Evolutionary conservation across 2,113 vertebrate species (phyloP).

Genomic region (Eclectus roratus): DNA sequence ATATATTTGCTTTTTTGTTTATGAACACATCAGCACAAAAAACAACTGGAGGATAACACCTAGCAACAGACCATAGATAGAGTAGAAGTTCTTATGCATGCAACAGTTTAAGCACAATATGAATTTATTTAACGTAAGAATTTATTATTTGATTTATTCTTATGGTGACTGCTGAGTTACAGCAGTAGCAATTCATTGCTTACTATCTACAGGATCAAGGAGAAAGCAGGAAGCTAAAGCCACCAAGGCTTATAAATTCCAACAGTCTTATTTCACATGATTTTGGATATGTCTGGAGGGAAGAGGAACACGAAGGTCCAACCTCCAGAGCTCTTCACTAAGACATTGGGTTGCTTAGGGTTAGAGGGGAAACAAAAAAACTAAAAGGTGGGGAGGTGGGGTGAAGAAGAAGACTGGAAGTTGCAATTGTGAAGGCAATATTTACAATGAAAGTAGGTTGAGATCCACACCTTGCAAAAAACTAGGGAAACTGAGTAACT

Average conservation of each 20-base stretch:
- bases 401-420: neutral
- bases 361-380: neutral
- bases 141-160: neutral
- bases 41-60: neutral
- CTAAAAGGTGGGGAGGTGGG: rapidly evolving
- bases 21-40: neutral
- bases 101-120: neutral
- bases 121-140: neutral
- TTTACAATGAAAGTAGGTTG: neutral
- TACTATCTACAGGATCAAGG: neutral
- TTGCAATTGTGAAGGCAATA: neutral
- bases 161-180: neutral
- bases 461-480: neutral
- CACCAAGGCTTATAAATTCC: neutral
- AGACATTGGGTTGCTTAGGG: neutral
- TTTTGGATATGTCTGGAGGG: neutral
- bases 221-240: neutral
- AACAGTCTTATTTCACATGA: neutral
- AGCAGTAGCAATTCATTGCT: neutral
- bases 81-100: neutral
- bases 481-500: neutral
- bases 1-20: neutral
- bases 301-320: neutral
- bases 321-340: neutral
- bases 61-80: neutral